Conservation (phyloP, 1,140 invertebrate genomes). For the Drosophila melanogaster region Release_6_plus_ISO1_MT NT_033779.5:17989001-17989500, state of each 20-base stretch:
- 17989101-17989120: conserved; percentile 71
- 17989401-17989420: conserved; percentile 52
- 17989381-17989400: conserved; percentile 70
- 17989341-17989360: conserved; percentile 64
- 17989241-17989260: conserved; percentile 9
- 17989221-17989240: not conserved
- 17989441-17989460: conserved; percentile 73
- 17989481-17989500: conserved; percentile 13
- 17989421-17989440: conserved; percentile 23
- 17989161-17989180: conserved; percentile 24
- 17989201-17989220: conserved; percentile 65
- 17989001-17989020: conserved; percentile 33
- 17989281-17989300: conserved; percentile 70
- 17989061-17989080: not conserved
- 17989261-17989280: conserved; percentile 52
- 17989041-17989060: conserved; percentile 18
- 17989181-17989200: conserved; percentile 65
- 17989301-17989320: conserved; percentile 6
- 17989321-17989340: conserved; percentile 23
- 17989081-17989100: conserved; percentile 76
- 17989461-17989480: conserved; percentile 18
- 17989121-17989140: conserved; percentile 33
- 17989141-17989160: conserved; percentile 42
- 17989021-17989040: conserved; percentile 61
- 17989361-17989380: conserved; percentile 67